Percentiles rank a stretch among this genome's conserved stretches.
These are phyloP conservation scores for Ctenomys sociabilis DNA, from an alignment of 2,113 vertebrate genomes.

Conservation along the genomic window DNA sequence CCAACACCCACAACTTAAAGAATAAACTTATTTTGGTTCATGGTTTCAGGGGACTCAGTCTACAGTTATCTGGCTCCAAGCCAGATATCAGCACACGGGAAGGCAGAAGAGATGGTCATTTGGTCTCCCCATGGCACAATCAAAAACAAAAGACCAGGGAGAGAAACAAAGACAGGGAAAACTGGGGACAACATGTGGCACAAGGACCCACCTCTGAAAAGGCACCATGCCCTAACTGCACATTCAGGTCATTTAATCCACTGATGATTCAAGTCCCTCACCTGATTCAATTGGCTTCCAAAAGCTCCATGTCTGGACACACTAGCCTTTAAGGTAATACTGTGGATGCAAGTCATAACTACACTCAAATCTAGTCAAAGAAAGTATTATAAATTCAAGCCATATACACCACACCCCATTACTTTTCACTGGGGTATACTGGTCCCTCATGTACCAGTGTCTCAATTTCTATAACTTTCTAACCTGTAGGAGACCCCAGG, in stretches of 20 bases:
- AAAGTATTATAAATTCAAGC: not conserved
- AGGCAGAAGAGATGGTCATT: not conserved
- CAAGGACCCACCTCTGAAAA: not conserved
- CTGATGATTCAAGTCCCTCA: not conserved
- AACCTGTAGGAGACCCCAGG: not conserved
- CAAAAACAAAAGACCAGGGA: not conserved
- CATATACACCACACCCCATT: not conserved
- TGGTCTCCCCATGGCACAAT: not conserved
- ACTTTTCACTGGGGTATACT: not conserved
- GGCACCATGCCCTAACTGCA: not conserved
- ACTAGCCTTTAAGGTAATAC: not conserved
- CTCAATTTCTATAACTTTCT: not conserved
- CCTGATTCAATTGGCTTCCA: not conserved
- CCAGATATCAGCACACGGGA: not conserved
- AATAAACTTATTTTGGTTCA: not conserved
- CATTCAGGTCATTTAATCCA: not conserved
- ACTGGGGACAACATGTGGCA: not conserved
- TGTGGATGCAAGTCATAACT: not conserved
- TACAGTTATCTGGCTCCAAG: not conserved
- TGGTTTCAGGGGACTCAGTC: not conserved
- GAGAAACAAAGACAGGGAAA: not conserved
- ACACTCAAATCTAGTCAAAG: not conserved
- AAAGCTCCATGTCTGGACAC: not conserved
- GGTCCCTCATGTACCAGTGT: not conserved
- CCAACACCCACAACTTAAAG: not conserved